Conservation (phyloP, 2,797 vertebrate genomes). For the Phoxinus dragarum region DNA sequence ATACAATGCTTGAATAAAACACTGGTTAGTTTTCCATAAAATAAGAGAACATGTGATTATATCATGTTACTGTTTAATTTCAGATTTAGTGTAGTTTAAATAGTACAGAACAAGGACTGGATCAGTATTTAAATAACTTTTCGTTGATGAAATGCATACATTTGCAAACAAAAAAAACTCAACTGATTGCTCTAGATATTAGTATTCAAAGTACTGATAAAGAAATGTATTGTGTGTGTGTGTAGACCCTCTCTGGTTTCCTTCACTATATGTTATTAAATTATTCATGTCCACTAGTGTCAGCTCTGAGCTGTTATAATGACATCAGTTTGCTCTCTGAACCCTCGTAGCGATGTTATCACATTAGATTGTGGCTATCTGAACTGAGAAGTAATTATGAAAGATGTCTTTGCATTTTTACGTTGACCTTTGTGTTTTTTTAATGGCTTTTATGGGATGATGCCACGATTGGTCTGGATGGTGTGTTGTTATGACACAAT, state of each 20-base stretch:
- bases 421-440: conserved; percentile 15
- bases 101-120: not conserved
- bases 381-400: conserved; percentile 29
- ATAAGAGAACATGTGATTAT: not conserved
- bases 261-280: conserved; percentile 32
- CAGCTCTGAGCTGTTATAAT: conserved; percentile 21
- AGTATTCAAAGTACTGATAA: not conserved
- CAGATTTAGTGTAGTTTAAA: not conserved
- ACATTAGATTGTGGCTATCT: conserved; percentile 7
- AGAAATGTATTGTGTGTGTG: conserved; percentile 26
- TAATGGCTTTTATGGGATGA: conserved; percentile 13
- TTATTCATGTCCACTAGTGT: conserved; percentile 41
- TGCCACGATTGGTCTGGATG: conserved; percentile 14
- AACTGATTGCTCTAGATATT: not conserved
- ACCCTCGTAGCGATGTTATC: conserved; percentile 9
- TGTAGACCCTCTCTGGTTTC: not conserved
- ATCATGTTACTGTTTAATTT: not conserved
- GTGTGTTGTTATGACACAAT: not conserved
- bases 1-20: not conserved
- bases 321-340: conserved; percentile 41
- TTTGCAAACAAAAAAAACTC: not conserved
- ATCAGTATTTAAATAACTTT: not conserved
- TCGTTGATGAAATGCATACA: not conserved
- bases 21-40: not conserved
- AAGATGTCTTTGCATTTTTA: conserved; percentile 17